Base-by-base conservation (phyloP, 2,113 vertebrate species). In the Puntigrus tetrazona region DNA sequence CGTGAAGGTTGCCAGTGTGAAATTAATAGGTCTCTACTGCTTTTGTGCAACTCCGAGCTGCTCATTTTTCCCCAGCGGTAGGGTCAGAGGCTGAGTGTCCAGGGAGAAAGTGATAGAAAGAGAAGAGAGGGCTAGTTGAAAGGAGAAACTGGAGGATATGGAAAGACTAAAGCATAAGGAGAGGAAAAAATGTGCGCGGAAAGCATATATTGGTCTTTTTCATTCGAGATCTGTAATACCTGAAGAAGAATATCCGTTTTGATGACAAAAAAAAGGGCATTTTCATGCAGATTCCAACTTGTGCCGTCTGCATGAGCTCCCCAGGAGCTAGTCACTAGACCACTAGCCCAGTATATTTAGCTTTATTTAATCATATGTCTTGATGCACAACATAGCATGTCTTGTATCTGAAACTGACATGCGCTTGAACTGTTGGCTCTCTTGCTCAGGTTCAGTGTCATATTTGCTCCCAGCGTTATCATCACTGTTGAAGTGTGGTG, bases 1-100 rank as follows among this genome's bases (percentile, higher is more conserved):
- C 89, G 81, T 89, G 86, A 92, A 90, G 90, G 89, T 90, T 90
- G 88, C 88, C 81, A 81, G 87, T 85, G 84, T 57, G 88, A 90
- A 92, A 91, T 92, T 78, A 92, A 92, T 91, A 87, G 91, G 86
- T 86, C 84, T 55, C 50, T 75, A 45, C 86, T 63, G 84, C 63
- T 85, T 91, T 90, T 90, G 84, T 88, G 79, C 78, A 86, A 77
- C 83, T 57, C 76, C 34, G 83, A 89, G 84, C 85, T 82, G 79
- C 65, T 67, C 20, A 75, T 82, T 87, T 88, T 85, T 79, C 76
- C 86, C 86, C 84, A 89, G 85, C 47, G 82, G 82, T 2, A 13
- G 79, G 89, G 91, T 90, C 90, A 88, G n/a, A 79, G 89, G 75
- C 83, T 84, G 87, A 88, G 86, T 81, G 76, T 78, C 79, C 69